Percentiles rank a stretch among this genome's conserved stretches.
phyloP scores from a whole-genome alignment of 2,888 invertebrate genomes.

The Furcula furcula region DNA sequence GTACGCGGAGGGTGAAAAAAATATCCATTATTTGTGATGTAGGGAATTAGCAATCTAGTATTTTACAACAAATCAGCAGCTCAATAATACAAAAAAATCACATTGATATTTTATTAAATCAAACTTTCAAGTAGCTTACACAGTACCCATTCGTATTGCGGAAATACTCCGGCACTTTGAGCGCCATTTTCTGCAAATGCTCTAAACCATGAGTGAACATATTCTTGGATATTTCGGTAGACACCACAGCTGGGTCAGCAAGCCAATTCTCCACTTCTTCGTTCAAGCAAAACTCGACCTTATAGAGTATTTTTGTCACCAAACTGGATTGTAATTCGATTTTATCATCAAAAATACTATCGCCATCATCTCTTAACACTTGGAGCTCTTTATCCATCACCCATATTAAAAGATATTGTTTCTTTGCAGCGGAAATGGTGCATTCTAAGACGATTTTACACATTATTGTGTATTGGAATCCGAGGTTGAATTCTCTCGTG shows the following conservation, averaged over 20 bases:
- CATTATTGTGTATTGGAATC: constrained; percentile 73
- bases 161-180: constrained; percentile 78
- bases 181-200: constrained; percentile 79
- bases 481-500: constrained; percentile 72
- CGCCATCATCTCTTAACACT: constrained; percentile 59
- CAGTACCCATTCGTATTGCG: constrained; percentile 79
- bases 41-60: too few species aligned
- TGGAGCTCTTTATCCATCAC: constrained; percentile 83
- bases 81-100: constrained; percentile 25
- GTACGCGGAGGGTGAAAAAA: too few species aligned
- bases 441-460: constrained; percentile 81
- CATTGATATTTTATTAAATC: constrained; percentile 39
- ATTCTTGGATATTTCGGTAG: constrained; percentile 79
- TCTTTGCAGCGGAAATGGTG: constrained; percentile 57
- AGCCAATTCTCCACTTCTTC: constrained; percentile 77
- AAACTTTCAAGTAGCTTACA: constrained; percentile 82
- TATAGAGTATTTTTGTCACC: constrained; percentile 82
- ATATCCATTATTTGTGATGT: too few species aligned
- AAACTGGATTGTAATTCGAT: constrained; percentile 64
- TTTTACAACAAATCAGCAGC: too few species aligned
- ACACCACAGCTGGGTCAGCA: constrained; percentile 74
- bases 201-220: constrained; percentile 80
- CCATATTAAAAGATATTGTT: constrained; percentile 82
- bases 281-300: constrained; percentile 64
- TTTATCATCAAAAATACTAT: constrained; percentile 44